These are phyloP conservation scores for Axea sp. DNA, from an alignment of 2,888 invertebrate genomes.

Conservation along the genomic window DNA sequence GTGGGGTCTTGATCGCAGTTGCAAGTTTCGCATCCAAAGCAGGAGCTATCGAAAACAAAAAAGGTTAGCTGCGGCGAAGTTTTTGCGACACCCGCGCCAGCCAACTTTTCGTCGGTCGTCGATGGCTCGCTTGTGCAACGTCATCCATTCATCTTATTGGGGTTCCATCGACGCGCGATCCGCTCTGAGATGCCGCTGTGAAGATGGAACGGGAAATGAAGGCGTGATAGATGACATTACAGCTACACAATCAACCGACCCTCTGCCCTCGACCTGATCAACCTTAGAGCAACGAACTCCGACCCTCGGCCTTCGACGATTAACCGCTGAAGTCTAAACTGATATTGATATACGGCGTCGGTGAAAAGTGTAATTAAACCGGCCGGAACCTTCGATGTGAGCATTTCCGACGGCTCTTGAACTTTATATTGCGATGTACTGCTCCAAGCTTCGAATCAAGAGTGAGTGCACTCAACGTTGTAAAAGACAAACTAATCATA, in stretches of 20 bases:
- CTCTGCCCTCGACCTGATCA: slow-evolving; percentile 55
- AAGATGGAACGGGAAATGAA: slow-evolving; percentile 69
- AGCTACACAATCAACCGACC: slow-evolving; percentile 71
- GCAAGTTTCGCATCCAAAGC: slow-evolving; percentile 25
- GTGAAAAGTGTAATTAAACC: slow-evolving; percentile 71
- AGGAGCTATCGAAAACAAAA: slow-evolving; percentile 6
- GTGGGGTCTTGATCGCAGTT: too few species aligned
- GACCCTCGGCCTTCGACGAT: slow-evolving; percentile 59
- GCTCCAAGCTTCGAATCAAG: slow-evolving; percentile 18
- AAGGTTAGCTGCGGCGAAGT: slow-evolving; percentile 5
- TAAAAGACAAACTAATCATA: slow-evolving; percentile 53
- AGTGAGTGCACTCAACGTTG: slow-evolving; percentile 26
- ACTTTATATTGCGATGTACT: slow-evolving; percentile 44
- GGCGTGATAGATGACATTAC: slow-evolving; percentile 74
- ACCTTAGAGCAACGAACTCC: slow-evolving; percentile 63
- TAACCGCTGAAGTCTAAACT: slow-evolving; percentile 71
- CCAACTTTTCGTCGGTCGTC: slow-evolving; percentile 18
- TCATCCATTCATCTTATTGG: slow-evolving; percentile 70
- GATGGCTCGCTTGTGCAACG: slow-evolving; percentile 16
- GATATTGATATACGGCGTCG: slow-evolving; percentile 69
- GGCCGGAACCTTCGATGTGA: slow-evolving; percentile 13
- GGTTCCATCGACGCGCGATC: slow-evolving; percentile 55
- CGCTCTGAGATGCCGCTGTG: slow-evolving; percentile 57
- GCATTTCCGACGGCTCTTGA: slow-evolving; percentile 31
- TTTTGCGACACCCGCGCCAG: slow-evolving; percentile 22